Evolutionary conservation across 2,797 vertebrate species (phyloP), one percentile per base, ranked within the genome.

Genomic region (Lepus oiostolus): DNA sequence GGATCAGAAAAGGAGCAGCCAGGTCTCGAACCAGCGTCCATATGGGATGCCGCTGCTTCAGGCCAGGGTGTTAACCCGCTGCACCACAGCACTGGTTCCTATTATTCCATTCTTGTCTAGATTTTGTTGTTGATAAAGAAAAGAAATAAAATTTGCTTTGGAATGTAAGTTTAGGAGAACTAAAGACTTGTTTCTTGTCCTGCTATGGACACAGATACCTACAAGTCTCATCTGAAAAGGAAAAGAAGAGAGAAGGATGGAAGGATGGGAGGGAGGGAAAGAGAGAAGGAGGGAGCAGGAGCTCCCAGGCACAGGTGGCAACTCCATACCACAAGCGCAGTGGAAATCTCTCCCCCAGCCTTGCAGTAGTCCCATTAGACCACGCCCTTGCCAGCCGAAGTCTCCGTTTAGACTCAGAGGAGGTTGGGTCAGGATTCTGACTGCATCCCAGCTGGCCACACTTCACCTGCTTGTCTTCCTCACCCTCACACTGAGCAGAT

Each of bases 111-210:
- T 85, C 81, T 71, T 67, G 19, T 42, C 47, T 80, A 19, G 76
- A 38, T 63, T 90, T 68, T 74, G 4, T 67, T 60, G 17, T 67
- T 93, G 38, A 85, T 76, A 80, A 81, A 35, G 10, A 88, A 94
- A 52, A 62, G 7, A 80, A 54, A 26, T 68, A 42, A 72, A 62
- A 50, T 63, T 76, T 81, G 32, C 22, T 88, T 93, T 91, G 76
- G 60, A 38, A 2, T 22, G 1, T 90, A 84, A 85, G 62, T 72
- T 84, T 16, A 72, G 17, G 54, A 35, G 71, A 70, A 35, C 82
- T n/a, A 67, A 72, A 85, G 30, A 68, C 19, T 58, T 60, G 65
- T 74, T 84, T 93, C 62, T 24, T 93, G 28, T 72, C 11, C 52
- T 87, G 8, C 63, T 47, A 4, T 28, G n/a, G 10, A 38, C 26